Base-by-base conservation (phyloP, 2,888 invertebrate genomes). In the Blastobasis adustella region DNA sequence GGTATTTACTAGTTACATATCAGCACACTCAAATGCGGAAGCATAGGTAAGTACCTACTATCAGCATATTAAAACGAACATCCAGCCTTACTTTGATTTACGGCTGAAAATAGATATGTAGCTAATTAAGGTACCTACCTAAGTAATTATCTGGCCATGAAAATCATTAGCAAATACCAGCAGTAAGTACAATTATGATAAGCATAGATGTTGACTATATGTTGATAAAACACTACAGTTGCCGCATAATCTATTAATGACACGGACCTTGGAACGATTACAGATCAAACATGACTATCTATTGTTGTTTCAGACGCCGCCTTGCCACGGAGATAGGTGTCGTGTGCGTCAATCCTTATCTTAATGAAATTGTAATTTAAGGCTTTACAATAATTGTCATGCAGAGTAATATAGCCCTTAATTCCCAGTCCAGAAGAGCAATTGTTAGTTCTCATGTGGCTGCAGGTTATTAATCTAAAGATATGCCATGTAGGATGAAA, bases 231-330 rank as follows among this genome's bases (percentile, higher is more conserved):
- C 36, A 46, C 51, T 57, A 58, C 54, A 57, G 56, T 56, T 63
- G 65, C 61, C 64, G 63, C 65, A 67, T 68, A 68, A 69, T 67
- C 65, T 65, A 60, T 61, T 66, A 65, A 66, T 56, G 58, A 65
- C 57, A 48, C 43, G 53, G 59, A 60, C 68, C 67, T 72, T 72
- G 66, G 55, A 56, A 58, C 63, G 69, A 71, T 67, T 68, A 69
- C 60, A 58, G 63, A 66, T 70, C 69, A 72, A 75, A 73, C 67
- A 74, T 52, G 54, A 58, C 57, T 73, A 73, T 71, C 73, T 63
- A 49, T 52, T 54, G 57, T 61, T 60, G 61, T 59, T 62, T 61
- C 56, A 58, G 59, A 39, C 49, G 54, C 51, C 52, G 57, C 50
- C 47, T 58, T 64, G 64, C 46, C 23, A 36, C 58, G 52, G 45